Evolutionary conservation across 2,797 vertebrate species (phyloP).

Genomic region (Brachyrhaphis roseni): DNA sequence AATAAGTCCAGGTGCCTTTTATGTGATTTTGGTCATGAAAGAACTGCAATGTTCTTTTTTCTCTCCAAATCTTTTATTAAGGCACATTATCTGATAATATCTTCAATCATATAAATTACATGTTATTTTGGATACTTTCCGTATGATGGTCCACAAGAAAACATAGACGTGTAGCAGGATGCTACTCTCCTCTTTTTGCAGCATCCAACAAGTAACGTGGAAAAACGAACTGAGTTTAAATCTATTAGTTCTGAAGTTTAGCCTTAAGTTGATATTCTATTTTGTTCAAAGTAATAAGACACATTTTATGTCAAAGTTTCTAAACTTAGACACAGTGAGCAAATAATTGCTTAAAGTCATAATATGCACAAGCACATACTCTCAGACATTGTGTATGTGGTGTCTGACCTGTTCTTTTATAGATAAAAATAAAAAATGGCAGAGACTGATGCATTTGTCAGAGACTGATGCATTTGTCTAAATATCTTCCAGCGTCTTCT

Average conservation of each 20-base stretch:
- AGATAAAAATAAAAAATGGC: not conserved
- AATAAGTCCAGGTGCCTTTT: not conserved
- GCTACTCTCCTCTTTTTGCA: not conserved
- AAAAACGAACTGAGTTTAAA: not conserved
- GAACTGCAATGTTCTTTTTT: not conserved
- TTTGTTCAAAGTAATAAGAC: not conserved
- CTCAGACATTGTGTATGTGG: slow-evolving; percentile 1
- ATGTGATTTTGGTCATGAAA: not conserved
- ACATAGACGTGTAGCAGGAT: not conserved
- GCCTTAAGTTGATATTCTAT: not conserved
- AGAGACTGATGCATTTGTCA: not conserved
- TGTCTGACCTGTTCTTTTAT: not conserved
- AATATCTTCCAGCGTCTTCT: not conserved
- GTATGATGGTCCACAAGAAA: not conserved
- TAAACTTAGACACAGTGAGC: not conserved
- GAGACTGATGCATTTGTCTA: not conserved
- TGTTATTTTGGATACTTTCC: not conserved
- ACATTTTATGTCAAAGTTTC: not conserved
- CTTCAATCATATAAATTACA: not conserved
- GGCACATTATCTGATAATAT: not conserved
- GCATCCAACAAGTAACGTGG: not conserved
- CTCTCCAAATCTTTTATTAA: not conserved
- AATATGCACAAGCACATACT: not conserved
- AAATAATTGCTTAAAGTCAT: not conserved
- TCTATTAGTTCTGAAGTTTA: not conserved